Percentiles rank a stretch among this genome's conserved stretches.
Evolutionary conservation across 1,140 invertebrate species (phyloP).

Genomic region (Bombus turneri): DNA sequence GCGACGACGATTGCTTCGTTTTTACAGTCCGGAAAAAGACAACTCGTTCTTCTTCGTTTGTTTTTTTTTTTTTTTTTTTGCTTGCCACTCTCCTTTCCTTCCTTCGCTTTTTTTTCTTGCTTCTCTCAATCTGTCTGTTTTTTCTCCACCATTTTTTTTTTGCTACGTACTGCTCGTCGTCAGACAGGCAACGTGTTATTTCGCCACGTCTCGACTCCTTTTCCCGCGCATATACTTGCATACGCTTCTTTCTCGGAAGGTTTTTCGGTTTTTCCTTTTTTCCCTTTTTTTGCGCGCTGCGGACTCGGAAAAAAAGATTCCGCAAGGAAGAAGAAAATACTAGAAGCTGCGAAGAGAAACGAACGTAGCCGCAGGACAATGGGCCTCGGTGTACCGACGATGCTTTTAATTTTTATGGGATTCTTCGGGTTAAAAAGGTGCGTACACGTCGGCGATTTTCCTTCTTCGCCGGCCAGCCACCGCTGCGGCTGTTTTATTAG

Average conservation of each 20-base stretch:
- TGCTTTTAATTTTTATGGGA: conserved; percentile 51
- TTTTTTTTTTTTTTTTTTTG: conserved; percentile 36
- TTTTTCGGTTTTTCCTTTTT: neutral
- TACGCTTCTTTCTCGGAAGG: neutral
- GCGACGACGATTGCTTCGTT: conserved; percentile 60
- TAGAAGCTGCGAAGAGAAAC: conserved; percentile 14
- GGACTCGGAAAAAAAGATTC: conserved; percentile 59
- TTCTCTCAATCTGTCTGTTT: conserved; percentile 56
- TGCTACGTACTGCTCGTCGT: neutral
- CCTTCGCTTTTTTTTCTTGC: conserved; percentile 15
- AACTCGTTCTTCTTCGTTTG: conserved; percentile 23
- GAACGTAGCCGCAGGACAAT: conserved; percentile 46
- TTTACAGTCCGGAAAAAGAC: conserved; percentile 52
- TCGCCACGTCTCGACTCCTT: neutral
- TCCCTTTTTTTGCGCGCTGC: neutral
- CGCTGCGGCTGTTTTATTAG: conserved; percentile 49
- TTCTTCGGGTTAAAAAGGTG: conserved; percentile 46
- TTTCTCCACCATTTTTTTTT: conserved; percentile 29
- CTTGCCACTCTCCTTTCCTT: conserved; percentile 11
- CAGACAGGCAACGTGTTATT: conserved; percentile 3
- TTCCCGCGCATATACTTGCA: neutral
- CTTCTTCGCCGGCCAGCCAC: neutral
- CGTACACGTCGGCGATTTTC: conserved; percentile 5
- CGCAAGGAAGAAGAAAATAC: conserved; percentile 1
- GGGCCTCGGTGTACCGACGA: conserved; percentile 38